Evolutionary conservation across 2,888 invertebrate species (phyloP).

Genomic region (Horisme vitalbata): DNA sequence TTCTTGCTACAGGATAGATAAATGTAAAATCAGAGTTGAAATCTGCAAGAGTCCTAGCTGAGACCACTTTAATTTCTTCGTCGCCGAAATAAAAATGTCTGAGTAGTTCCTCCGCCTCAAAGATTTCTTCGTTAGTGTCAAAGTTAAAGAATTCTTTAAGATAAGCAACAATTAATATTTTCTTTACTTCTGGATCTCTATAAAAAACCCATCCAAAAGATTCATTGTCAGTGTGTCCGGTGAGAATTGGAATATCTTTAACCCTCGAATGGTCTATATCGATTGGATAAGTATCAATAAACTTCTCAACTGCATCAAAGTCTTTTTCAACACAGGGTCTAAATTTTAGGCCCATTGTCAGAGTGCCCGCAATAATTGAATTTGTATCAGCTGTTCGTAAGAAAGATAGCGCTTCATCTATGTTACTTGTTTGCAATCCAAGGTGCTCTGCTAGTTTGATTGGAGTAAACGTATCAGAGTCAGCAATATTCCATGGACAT

Average conservation of each 20-base stretch:
- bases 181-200: constrained; percentile 6
- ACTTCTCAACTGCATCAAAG: constrained; percentile 23
- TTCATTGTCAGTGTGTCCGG: too few species aligned
- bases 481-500: constrained; percentile 26
- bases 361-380: constrained; percentile 19
- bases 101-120: constrained; percentile 13
- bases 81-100: constrained; percentile 31
- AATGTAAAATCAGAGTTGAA: constrained; percentile 30
- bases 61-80: constrained; percentile 13
- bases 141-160: constrained; percentile 8
- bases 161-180: too few species aligned
- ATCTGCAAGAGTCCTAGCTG: constrained; percentile 15
- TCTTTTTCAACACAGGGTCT: constrained; percentile 32
- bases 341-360: constrained; percentile 14
- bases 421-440: constrained; percentile 39
- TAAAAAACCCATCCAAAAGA: constrained; percentile 4
- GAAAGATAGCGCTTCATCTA: constrained; percentile 38
- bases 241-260: too few species aligned
- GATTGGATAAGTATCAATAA: constrained; percentile 29
- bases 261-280: constrained; percentile 20
- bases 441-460: constrained; percentile 40
- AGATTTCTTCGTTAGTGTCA: constrained; percentile 7
- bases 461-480: constrained; percentile 32
- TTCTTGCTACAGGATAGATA: constrained; percentile 20
- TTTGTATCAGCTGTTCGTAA: constrained; percentile 18